Evolutionary conservation across 2,888 invertebrate genomes (phyloP).

Genomic region (Lepidonotus clava): DNA sequence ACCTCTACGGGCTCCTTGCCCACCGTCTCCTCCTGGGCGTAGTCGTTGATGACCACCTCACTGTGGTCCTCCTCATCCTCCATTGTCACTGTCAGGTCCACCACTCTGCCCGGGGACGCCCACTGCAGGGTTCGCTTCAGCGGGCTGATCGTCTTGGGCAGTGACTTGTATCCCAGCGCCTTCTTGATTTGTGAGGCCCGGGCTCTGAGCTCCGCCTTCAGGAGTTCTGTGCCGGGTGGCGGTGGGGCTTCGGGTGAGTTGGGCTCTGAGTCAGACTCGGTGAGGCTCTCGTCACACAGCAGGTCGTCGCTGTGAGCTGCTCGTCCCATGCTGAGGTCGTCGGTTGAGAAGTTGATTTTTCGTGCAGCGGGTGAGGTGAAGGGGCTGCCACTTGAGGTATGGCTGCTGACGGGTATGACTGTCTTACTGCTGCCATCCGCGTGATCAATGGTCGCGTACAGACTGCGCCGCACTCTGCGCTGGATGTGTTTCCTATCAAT

Average conservation of each 20-base stretch:
- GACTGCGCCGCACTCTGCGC: not conserved
- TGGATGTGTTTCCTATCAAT: slow-evolving; percentile 19
- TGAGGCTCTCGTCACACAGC: slow-evolving; percentile 59
- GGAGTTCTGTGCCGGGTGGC: slow-evolving; percentile 56
- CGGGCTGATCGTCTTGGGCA: slow-evolving; percentile 12
- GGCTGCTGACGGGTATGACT: not conserved
- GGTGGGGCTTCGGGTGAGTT: slow-evolving; percentile 49
- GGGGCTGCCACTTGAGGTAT: not conserved
- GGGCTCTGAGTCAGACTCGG: slow-evolving; percentile 59
- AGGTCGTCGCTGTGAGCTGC: slow-evolving; percentile 39
- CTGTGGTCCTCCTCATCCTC: slow-evolving; percentile 8
- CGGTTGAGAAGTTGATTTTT: not conserved
- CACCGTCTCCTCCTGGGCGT: not conserved
- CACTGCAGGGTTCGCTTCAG: slow-evolving; percentile 14
- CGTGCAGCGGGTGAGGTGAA: not conserved
- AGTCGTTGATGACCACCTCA: not conserved
- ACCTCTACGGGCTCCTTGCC: not conserved
- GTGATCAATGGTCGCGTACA: not conserved
- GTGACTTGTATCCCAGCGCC: slow-evolving; percentile 50
- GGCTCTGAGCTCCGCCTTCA: slow-evolving; percentile 55
- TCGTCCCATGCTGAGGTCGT: not conserved
- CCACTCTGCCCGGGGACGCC: not conserved
- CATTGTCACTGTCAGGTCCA: not conserved
- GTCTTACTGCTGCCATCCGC: not conserved
- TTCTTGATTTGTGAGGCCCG: slow-evolving; percentile 59